phyloP scores from a whole-genome alignment of 1,140 invertebrate species.

The Hyphantria cunea region DNA sequence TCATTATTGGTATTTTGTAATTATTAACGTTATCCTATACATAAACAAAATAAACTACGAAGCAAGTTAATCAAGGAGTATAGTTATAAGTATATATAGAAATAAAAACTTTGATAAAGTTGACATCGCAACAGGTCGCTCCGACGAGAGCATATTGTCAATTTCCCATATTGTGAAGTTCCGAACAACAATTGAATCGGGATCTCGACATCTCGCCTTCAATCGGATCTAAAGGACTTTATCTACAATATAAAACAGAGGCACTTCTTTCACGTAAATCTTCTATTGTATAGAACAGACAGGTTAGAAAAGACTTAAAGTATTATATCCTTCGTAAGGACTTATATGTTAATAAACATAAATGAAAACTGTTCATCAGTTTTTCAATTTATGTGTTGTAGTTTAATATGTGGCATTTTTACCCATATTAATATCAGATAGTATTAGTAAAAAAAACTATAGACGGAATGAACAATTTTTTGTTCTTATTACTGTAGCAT shows the following conservation, averaged over 20 bases:
- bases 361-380: too few species aligned
- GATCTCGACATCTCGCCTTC: conserved; percentile 30
- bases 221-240: conserved; percentile 44
- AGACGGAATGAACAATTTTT: too few species aligned
- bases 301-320: too few species aligned
- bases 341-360: too few species aligned
- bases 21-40: too few species aligned
- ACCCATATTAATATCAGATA: too few species aligned
- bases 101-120: conserved; percentile 31
- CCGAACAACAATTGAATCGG: conserved; percentile 40
- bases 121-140: conserved; percentile 37
- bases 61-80: conserved; percentile 6
- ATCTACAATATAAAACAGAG: conserved; percentile 35
- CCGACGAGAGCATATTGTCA: conserved; percentile 43
- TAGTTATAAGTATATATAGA: conserved; percentile 2
- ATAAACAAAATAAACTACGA: not conserved
- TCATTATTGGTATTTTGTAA: too few species aligned
- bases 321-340: too few species aligned
- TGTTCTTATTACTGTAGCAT: too few species aligned
- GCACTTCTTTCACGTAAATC: conserved; percentile 24
- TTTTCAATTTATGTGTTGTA: too few species aligned
- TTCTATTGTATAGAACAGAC: conserved; percentile 3
- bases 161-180: conserved; percentile 45
- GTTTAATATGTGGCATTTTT: too few species aligned
- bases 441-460: too few species aligned